Percentiles rank a stretch among this genome's conserved stretches.
Conservation (phyloP, 2,888 invertebrate species). For the Idaea aversata region DNA sequence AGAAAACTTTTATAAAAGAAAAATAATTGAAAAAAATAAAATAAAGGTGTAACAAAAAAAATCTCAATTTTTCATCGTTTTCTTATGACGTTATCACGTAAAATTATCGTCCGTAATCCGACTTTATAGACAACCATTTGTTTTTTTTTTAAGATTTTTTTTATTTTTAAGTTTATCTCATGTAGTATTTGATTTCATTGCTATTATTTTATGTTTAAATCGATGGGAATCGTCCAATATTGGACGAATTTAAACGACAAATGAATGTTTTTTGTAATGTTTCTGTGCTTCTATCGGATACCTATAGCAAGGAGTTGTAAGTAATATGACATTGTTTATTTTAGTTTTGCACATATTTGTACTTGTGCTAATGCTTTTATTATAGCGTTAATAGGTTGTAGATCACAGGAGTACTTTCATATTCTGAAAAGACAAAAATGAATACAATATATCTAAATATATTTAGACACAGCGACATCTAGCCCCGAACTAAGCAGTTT, state of each 20-base stretch:
- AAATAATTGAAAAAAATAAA: too few relatives aligned
- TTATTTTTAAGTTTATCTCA: neutral
- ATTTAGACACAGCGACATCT: neutral
- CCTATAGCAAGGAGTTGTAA: constrained; percentile 77
- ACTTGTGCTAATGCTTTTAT: constrained; percentile 17
- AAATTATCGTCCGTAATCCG: too few relatives aligned
- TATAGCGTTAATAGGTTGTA: neutral
- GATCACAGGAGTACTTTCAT: neutral
- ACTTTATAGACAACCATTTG: too few relatives aligned
- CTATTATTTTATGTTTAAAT: neutral
- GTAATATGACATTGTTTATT: constrained; percentile 46
- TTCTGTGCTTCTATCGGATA: constrained; percentile 66
- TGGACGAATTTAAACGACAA: constrained; percentile 11
- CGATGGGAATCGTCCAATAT: neutral
- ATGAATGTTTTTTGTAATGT: constrained; percentile 39
- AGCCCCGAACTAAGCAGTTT: neutral
- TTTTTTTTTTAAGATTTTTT: too few relatives aligned
- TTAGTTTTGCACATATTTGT: constrained; percentile 23
- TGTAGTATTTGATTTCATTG: neutral
- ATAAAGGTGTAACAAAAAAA: too few relatives aligned
- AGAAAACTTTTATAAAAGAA: too few relatives aligned
- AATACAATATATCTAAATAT: neutral
- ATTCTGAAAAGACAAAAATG: neutral
- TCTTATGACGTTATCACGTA: too few relatives aligned
- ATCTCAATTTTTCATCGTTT: too few relatives aligned